Conservation (phyloP, 2,113 vertebrate genomes). For the Jaculus jaculus region DNA sequence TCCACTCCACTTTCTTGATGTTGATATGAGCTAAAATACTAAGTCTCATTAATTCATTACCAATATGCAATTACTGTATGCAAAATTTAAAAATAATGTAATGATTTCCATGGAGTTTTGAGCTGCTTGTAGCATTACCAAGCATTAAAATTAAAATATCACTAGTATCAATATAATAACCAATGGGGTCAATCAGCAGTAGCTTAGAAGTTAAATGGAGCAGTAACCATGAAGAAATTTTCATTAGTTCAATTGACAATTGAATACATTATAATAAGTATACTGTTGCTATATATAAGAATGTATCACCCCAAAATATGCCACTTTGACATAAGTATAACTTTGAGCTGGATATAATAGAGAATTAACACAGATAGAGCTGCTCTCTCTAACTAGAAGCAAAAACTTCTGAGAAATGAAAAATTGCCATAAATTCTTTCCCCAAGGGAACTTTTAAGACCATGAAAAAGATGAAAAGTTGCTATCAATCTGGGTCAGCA, state of each 20-base stretch:
- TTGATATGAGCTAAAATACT: slow-evolving; percentile 45
- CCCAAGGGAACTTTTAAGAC: not conserved
- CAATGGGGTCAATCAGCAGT: slow-evolving; percentile 5
- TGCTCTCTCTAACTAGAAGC: not conserved
- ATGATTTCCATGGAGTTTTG: slow-evolving; percentile 22
- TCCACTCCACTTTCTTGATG: slow-evolving; percentile 57
- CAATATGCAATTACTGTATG: slow-evolving; percentile 1
- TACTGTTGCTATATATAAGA: not conserved
- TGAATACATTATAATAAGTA: not conserved
- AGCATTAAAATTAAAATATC: slow-evolving; percentile 43
- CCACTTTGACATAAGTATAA: not conserved
- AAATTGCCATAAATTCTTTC: not conserved
- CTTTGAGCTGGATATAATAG: not conserved
- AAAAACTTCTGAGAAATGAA: not conserved
- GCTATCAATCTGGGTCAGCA: not conserved
- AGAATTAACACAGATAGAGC: slow-evolving; percentile 1
- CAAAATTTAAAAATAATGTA: slow-evolving; percentile 34
- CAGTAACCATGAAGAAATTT: not conserved
- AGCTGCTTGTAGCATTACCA: not conserved
- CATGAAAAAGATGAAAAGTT: not conserved
- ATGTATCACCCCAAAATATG: not conserved
- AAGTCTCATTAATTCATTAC: slow-evolving; percentile 34
- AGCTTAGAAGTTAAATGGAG: slow-evolving; percentile 37
- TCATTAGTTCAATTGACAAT: not conserved
- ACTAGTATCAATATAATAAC: not conserved